phyloP scores from a whole-genome alignment of 30 jellyfish, hydroid and myxozoan genomes.

The Turritopsis rubra region DNA sequence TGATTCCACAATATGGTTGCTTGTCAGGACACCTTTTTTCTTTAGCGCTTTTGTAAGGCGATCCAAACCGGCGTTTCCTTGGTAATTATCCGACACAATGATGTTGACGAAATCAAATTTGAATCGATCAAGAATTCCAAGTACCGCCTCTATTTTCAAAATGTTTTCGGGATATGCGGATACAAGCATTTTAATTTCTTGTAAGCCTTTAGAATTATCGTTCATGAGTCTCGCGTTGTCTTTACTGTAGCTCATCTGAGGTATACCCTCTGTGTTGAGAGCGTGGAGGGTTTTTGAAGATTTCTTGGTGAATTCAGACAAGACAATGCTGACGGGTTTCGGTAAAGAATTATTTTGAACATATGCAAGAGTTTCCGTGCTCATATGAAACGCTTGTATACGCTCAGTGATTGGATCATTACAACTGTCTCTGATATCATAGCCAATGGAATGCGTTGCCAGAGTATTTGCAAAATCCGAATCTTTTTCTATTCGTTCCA shows the following conservation, averaged over 20 bases:
- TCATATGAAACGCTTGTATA: constrained; percentile 52
- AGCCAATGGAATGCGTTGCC: constrained; percentile 52
- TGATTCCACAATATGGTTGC: not conserved
- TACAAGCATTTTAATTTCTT: constrained; percentile 28
- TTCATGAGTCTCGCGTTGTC: constrained; percentile 20
- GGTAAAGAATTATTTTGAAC: constrained; percentile 18
- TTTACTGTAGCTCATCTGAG: constrained; percentile 65
- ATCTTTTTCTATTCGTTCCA: not conserved
- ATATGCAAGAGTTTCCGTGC: constrained; percentile 35
- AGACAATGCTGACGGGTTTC: constrained; percentile 57
- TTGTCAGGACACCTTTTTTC: constrained; percentile 13
- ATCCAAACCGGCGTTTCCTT: constrained; percentile 38
- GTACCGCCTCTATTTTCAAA: constrained; percentile 52
- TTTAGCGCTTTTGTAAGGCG: constrained; percentile 24
- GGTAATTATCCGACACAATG: constrained; percentile 48
- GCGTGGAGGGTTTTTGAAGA: constrained; percentile 35
- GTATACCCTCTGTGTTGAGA: constrained; percentile 41
- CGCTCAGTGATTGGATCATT: constrained; percentile 35
- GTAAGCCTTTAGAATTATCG: not conserved
- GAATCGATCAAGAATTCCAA: constrained; percentile 36
- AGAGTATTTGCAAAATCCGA: not conserved
- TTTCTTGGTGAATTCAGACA: constrained; percentile 35
- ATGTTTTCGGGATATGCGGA: constrained; percentile 70
- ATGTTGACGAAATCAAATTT: constrained; percentile 52
- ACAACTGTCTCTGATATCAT: constrained; percentile 71